phyloP scores from a whole-genome alignment of 2,113 vertebrate genomes.

The Otolemur garnettii region DNA sequence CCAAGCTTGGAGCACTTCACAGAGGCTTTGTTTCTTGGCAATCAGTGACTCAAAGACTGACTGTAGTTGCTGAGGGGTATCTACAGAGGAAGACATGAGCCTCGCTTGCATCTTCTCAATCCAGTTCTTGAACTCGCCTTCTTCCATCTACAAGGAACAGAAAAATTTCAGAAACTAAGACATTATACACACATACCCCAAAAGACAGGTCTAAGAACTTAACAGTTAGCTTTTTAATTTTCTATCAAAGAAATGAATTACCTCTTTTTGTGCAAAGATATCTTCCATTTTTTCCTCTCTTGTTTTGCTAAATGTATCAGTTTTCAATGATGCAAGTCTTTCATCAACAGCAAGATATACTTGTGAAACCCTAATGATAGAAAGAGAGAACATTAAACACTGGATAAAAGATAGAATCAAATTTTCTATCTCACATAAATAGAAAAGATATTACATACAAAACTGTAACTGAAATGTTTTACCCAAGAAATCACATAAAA shows the following conservation, averaged over 20 bases:
- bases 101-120: constrained; percentile 96
- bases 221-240: background rate
- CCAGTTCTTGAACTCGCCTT: constrained; percentile 95
- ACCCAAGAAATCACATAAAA: constrained; percentile 13
- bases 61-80: constrained; percentile 95
- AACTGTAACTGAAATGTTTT: constrained; percentile 34
- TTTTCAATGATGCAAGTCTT: constrained; percentile 98
- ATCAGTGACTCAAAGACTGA: constrained; percentile 95
- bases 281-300: constrained; percentile 99
- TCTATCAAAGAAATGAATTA: constrained; percentile 81
- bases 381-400: background rate
- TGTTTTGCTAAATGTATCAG: constrained; percentile 97
- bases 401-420: background rate
- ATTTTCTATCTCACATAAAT: constrained; percentile 17
- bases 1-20: constrained; percentile 97
- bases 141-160: constrained; percentile 93
- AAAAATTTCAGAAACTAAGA: background rate
- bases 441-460: background rate
- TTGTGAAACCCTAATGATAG: constrained; percentile 91
- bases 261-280: constrained; percentile 98
- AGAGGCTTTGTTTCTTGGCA: constrained; percentile 97
- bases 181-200: background rate
- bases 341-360: constrained; percentile 97
- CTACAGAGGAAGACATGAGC: constrained; percentile 90
- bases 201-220: background rate